Conservation (phyloP, 1,140 invertebrate genomes). For the Hydropsyche tenuis region DNA sequence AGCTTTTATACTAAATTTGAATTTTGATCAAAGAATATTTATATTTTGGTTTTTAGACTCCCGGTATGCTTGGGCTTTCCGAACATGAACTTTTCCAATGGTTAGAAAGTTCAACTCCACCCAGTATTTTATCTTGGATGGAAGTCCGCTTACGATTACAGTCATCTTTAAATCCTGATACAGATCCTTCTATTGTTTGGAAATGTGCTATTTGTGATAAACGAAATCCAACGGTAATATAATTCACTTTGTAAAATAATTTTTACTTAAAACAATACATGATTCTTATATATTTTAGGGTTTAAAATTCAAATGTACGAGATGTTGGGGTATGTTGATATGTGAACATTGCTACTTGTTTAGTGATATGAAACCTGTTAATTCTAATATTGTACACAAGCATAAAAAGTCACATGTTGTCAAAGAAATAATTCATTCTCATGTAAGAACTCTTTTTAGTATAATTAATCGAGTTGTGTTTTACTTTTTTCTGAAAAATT, state of each 20-base stretch:
- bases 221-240: conserved; percentile 39
- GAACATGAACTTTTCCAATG: conserved; percentile 46
- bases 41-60: conserved; percentile 38
- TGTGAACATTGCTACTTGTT: conserved; percentile 62
- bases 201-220: conserved; percentile 43
- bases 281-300: conserved; percentile 54
- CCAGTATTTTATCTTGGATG: conserved; percentile 41
- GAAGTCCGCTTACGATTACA: conserved; percentile 37
- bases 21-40: not conserved
- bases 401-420: conserved; percentile 61
- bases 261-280: conserved; percentile 4
- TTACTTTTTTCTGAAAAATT: conserved; percentile 29
- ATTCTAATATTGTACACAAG: conserved; percentile 45
- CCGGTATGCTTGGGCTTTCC: conserved; percentile 47
- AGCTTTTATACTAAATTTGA: conserved; percentile 3
- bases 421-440: conserved; percentile 58
- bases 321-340: conserved; percentile 57
- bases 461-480: not conserved
- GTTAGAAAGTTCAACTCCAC: conserved; percentile 30
- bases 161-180: not conserved
- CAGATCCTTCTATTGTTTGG: conserved; percentile 21
- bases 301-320: conserved; percentile 60
- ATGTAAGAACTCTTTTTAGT: conserved; percentile 52
- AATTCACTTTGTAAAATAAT: conserved; percentile 24
- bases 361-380: conserved; percentile 53